Base-by-base conservation (phyloP, 2,888 invertebrate species). In the Lordiphosa fenestrarum region DNA sequence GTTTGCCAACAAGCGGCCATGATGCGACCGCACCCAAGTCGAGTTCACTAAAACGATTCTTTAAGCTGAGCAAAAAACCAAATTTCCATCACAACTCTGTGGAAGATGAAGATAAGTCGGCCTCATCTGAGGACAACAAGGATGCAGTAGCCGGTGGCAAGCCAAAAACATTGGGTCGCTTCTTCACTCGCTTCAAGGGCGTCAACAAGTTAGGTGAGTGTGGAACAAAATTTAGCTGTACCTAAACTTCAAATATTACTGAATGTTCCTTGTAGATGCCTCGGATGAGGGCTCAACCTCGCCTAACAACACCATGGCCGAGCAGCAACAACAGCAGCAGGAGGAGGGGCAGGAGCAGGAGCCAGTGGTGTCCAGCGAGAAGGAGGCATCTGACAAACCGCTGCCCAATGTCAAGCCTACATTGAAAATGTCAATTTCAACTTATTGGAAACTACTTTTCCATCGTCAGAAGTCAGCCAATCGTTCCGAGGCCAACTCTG, bases 391-490 rank as follows among this genome's bases (percentile, higher is more conserved):
- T 13, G 59, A 36, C 9, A 56, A 36, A 38, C 69, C 58, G 13
- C 7, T 33, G 38, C 69, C 59, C 0, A 67, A 59, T 55, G 39
- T n/a, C 6, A 81, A 69, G 36, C 68, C 63, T 4, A 69, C 69
- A 15, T 44, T 87, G 9, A 87, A 78, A 52, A 53, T 72, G 3
- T 87, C 88, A 0, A 61, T 88, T 12, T 81, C 87, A 0, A 66
- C 46, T 30, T 87, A 85, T 64, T 89, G 86, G 87, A 82, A 77
- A 50, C 54, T 66, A 0, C 71, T 86, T 0, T 87, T 88, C 37
- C 81, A 84, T 36, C 86, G 87, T 46, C 67, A 69, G 23, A 84
- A 73, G 46, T 10, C 37, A 4, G 46, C 47, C 25, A 49, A 49
- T 49, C 44, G 39, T 7, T 25, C 56, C n/a, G 66, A 21, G 5